A percentile compares a stretch with the other conserved stretches of the same genome.
phyloP scores from a whole-genome alignment of 1,140 invertebrate species.

The Trichogramma pretiosum region DNA sequence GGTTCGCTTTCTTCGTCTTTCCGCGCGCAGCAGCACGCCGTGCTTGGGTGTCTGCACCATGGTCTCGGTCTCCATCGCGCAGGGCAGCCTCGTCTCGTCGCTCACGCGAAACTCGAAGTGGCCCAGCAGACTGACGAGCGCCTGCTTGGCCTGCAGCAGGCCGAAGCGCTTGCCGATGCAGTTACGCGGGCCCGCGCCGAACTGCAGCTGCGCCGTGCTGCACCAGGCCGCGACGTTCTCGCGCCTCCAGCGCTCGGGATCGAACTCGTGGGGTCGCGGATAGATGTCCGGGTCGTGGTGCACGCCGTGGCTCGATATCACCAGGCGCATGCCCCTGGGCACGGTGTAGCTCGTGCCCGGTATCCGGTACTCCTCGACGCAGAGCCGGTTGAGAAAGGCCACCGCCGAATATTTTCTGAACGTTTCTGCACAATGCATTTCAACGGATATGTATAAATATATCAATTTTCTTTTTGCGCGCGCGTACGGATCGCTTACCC shows the following conservation, averaged over 20 bases:
- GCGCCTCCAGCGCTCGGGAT: slow-evolving; percentile 51
- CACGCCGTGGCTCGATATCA: slow-evolving; percentile 24
- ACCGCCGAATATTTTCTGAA: slow-evolving; percentile 1
- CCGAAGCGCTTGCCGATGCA: slow-evolving; percentile 51
- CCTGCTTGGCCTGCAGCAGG: too few species aligned
- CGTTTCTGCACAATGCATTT: not conserved
- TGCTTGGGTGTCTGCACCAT: too few species aligned
- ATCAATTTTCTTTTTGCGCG: not conserved
- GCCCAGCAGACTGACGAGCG: too few species aligned
- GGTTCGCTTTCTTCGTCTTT: too few species aligned
- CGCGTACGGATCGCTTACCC: not conserved
- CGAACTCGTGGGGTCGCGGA: slow-evolving; percentile 50
- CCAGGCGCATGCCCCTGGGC: slow-evolving; percentile 25
- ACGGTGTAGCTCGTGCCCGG: slow-evolving; percentile 12
- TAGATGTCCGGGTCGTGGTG: slow-evolving; percentile 42
- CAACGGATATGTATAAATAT: not conserved
- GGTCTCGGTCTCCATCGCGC: too few species aligned
- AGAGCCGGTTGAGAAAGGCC: not conserved
- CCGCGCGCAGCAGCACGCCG: too few species aligned
- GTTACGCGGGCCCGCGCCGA: slow-evolving; percentile 51
- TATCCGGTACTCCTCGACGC: not conserved
- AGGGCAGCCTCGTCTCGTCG: too few species aligned
- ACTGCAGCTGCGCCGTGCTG: slow-evolving; percentile 44
- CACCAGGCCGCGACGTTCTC: slow-evolving; percentile 34
- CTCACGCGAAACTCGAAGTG: too few species aligned